Conservation (phyloP, 1,140 invertebrate genomes). For the Acromyrmex echinatior region DNA sequence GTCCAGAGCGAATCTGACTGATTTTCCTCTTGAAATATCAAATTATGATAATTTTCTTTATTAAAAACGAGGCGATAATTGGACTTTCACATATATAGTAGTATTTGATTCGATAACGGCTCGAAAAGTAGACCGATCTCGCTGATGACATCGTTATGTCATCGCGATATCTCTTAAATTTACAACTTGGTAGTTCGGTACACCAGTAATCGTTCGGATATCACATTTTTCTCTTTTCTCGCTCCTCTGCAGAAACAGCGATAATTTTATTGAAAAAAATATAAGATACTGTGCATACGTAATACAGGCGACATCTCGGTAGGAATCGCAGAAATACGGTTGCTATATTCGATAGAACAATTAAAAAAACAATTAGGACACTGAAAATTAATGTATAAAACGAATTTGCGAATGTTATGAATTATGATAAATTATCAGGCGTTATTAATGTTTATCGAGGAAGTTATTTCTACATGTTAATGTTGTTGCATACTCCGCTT, state of each 20-base stretch:
- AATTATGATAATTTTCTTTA: not conserved
- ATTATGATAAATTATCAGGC: not conserved
- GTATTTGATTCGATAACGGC: not conserved
- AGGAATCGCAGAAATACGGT: too few relatives aligned
- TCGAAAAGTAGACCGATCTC: not conserved
- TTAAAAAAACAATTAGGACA: too few relatives aligned
- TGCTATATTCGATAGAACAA: not conserved
- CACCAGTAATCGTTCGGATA: not conserved
- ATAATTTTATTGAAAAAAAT: not conserved
- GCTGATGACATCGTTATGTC: not conserved
- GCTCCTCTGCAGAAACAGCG: not conserved
- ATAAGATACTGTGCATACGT: not conserved
- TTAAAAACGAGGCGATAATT: not conserved
- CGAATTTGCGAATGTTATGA: not conserved
- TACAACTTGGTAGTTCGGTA: not conserved
- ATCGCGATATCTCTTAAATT: constrained; percentile 1
- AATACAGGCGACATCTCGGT: not conserved
- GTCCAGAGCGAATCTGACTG: not conserved
- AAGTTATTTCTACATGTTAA: not conserved
- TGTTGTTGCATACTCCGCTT: not conserved
- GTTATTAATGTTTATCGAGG: not conserved
- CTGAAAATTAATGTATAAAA: not conserved
- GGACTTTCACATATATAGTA: too few relatives aligned
- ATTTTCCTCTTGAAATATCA: not conserved
- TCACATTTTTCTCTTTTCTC: not conserved